These are phyloP conservation scores for Tuberolachnus salignus DNA, from an alignment of 2,888 invertebrate genomes.

Conservation along the genomic window DNA sequence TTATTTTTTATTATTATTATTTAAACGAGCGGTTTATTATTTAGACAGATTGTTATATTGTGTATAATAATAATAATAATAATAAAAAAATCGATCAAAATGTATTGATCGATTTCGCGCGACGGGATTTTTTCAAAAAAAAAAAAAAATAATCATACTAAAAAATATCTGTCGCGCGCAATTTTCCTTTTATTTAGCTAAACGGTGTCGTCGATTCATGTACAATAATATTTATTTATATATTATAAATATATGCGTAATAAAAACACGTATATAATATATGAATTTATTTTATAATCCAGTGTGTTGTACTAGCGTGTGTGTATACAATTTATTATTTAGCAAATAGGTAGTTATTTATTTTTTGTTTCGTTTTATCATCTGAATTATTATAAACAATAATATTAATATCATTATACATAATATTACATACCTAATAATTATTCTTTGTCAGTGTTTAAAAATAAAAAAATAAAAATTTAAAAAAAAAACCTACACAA, in stretches of 20 bases:
- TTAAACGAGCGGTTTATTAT: not conserved
- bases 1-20: conserved; percentile 14
- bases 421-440: conserved; percentile 10
- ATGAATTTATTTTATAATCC: conserved; percentile 39
- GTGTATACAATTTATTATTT: conserved; percentile 29
- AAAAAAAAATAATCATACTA: not conserved
- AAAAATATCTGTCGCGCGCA: not conserved
- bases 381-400: conserved; percentile 16
- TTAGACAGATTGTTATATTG: conserved; percentile 30
- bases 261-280: conserved; percentile 2
- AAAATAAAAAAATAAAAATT: not conserved
- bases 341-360: conserved; percentile 49
- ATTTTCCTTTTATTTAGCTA: conserved; percentile 29
- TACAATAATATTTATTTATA: conserved; percentile 16
- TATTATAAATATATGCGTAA: not conserved
- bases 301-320: conserved; percentile 52
- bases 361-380: conserved; percentile 46
- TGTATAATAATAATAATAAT: conserved; percentile 20
- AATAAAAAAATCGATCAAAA: not conserved
- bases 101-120: not conserved
- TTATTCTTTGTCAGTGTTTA: conserved; percentile 35
- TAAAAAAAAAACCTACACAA: not conserved
- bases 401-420: not conserved
- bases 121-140: not conserved
- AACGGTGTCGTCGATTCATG: conserved; percentile 17